Evolutionary conservation across 2,113 vertebrate species (phyloP).

Genomic region (Sorex araneus): DNA sequence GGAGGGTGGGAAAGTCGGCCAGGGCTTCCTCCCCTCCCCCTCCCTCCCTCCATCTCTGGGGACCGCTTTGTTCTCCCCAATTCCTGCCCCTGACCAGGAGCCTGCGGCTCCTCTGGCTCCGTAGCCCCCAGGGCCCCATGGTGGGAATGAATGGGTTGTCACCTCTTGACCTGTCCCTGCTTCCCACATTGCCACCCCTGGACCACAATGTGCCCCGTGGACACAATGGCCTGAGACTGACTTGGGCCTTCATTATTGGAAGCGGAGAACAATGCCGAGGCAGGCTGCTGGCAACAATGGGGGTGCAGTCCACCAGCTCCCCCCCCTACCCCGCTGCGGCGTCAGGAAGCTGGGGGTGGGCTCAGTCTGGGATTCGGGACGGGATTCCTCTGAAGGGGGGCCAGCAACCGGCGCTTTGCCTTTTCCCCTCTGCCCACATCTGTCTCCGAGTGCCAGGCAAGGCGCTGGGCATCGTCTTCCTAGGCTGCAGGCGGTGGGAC

Average conservation of each 20-base stretch:
- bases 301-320: neutral
- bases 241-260: slow-evolving; percentile 31
- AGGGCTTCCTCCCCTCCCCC: neutral
- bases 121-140: neutral
- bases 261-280: slow-evolving; percentile 53
- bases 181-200: neutral
- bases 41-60: slow-evolving; percentile 45
- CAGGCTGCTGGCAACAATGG: neutral
- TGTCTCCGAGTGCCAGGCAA: neutral
- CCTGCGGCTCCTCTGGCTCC: slow-evolving; percentile 27
- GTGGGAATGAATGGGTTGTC: slow-evolving; percentile 49
- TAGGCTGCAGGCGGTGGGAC: neutral
- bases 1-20: slow-evolving; percentile 61
- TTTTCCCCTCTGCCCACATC: neutral
- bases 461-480: neutral
- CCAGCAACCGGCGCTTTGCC: neutral
- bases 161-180: slow-evolving; percentile 51
- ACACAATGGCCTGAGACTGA: slow-evolving; percentile 59
- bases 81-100: neutral
- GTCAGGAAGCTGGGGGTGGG: neutral
- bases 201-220: too few species aligned
- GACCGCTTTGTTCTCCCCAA: slow-evolving; percentile 61
- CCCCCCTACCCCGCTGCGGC: too few species aligned
- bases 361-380: neutral
- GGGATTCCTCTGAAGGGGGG: neutral